Evolutionary conservation across 1,140 invertebrate species (phyloP), one percentile per base, ranked within the genome.

Genomic region (Bombus sylvicola): DNA sequence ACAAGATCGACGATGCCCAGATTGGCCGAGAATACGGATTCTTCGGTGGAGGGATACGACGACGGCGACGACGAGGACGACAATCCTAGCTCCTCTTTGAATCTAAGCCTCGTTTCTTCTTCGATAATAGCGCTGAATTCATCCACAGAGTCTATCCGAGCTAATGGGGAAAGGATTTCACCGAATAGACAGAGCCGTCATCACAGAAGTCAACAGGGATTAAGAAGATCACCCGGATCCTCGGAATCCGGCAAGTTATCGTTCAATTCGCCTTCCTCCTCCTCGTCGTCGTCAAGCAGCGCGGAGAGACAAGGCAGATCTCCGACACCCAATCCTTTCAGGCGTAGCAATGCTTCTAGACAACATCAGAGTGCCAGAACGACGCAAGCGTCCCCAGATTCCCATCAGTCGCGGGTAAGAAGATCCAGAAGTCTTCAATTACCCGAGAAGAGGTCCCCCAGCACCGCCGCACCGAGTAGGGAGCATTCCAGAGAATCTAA

Each of bases 21-120:
- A 31, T 83, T 96, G 3, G 94, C 95, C 0, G 96, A 96, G 90
- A 96, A 96, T 73, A 96, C 96, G 22, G 96, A 96, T 88, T 96
- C 96, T 6, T 95, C 96, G 8, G 92, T 96, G 1, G 96, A 96
- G 76, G 95, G 95, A 28, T 96, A 96, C 86, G 96, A 96, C 80
- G 96, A 96, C 81, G 96, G 95, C 1, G 96, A 96, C 5, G 96
- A 96, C 85, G 96, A 96, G 72, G 95, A 95, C 87, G 96, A 96
- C 79, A 95, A 95, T 87, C 95, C 95, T 28, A 94, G 95, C 85
- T 95, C 95, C 37, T 95, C 95, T 0, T 89, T 94, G 39, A 95
- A 95, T 85, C 89, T 94, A 15, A 95, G 92, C 72, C 85, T 89
- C 28, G 86, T 91, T 28, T 92, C 91, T 53, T 91, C 92, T 1